phyloP scores from a whole-genome alignment of 2,113 vertebrate species.

The Stercorarius parasiticus region DNA sequence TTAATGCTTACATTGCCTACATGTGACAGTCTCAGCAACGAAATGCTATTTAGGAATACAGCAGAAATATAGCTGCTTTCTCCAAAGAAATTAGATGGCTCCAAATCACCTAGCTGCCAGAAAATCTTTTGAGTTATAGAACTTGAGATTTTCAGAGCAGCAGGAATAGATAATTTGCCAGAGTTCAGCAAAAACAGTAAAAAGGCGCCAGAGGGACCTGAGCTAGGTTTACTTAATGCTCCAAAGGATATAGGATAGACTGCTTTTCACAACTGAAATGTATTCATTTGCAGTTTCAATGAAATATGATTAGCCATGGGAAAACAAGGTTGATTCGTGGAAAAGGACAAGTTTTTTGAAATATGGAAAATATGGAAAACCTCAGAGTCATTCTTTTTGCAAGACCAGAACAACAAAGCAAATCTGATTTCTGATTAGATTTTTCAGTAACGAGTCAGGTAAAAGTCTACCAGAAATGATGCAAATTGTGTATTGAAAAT shows the following conservation, averaged over 20 bases:
- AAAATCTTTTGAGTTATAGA: not conserved
- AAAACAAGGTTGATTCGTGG: not conserved
- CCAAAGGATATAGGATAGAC: not conserved
- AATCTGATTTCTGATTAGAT: not conserved
- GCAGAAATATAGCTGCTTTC: not conserved
- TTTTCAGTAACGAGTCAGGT: not conserved
- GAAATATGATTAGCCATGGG: not conserved
- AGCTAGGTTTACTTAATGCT: not conserved
- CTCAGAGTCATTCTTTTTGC: not conserved
- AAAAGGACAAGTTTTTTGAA: not conserved
- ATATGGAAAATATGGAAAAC: not conserved
- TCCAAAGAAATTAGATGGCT: not conserved
- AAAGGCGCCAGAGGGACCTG: not conserved
- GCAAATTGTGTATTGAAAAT: not conserved
- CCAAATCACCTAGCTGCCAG: not conserved
- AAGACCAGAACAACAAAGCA: not conserved
- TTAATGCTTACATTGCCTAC: not conserved
- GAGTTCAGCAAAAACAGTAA: not conserved
- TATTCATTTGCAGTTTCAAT: not conserved
- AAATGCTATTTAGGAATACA: not conserved
- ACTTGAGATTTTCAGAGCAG: not conserved
- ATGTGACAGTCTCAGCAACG: not conserved
- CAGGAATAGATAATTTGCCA: not conserved
- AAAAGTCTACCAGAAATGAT: not conserved
- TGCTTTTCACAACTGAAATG: not conserved